A percentile compares a stretch with the other conserved stretches of the same genome.
Conservation (phyloP, 2,113 vertebrate genomes). For the Dasypus novemcinctus region DNA sequence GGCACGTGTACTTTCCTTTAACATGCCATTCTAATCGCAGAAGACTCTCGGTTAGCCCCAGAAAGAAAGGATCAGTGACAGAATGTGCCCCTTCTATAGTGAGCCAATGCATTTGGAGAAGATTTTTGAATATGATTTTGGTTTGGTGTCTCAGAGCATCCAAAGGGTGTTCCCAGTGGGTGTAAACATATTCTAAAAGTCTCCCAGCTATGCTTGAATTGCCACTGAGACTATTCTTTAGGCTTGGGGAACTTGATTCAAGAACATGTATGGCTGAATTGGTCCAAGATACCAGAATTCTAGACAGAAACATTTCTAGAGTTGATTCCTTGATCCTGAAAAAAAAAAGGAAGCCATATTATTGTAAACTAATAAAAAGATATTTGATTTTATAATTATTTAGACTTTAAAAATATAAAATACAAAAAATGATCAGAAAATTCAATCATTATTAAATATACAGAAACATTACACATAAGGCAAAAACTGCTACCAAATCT, state of each 20-base stretch:
- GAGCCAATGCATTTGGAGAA: conserved; percentile 88
- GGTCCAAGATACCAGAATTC: conserved; percentile 92
- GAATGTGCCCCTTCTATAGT: conserved; percentile 43
- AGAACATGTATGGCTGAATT: conserved; percentile 87
- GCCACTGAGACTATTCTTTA: conserved; percentile 85
- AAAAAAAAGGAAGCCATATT: not conserved
- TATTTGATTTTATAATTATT: not conserved
- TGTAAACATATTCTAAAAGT: conserved; percentile 92
- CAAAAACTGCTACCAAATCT: conserved; percentile 46
- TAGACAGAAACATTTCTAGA: conserved; percentile 90
- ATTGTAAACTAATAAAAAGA: conserved; percentile 30
- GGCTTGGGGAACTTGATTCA: conserved; percentile 71
- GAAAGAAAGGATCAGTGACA: conserved; percentile 84
- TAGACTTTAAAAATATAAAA: conserved; percentile 45
- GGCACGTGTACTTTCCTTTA: conserved; percentile 93
- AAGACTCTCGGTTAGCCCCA: conserved; percentile 84
- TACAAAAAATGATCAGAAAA: conserved; percentile 43
- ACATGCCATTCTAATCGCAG: conserved; percentile 94
- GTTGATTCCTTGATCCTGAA: conserved; percentile 92
- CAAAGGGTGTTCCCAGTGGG: conserved; percentile 96
- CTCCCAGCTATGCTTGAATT: conserved; percentile 81
- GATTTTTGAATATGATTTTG: conserved; percentile 91
- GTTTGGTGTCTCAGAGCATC: conserved; percentile 95
- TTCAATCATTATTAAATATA: conserved; percentile 32
- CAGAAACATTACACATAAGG: conserved; percentile 10